Evolutionary conservation across 2,888 invertebrate genomes (phyloP), one percentile per base, ranked within the genome.

Genomic region (Acanthosepion lycidas): DNA sequence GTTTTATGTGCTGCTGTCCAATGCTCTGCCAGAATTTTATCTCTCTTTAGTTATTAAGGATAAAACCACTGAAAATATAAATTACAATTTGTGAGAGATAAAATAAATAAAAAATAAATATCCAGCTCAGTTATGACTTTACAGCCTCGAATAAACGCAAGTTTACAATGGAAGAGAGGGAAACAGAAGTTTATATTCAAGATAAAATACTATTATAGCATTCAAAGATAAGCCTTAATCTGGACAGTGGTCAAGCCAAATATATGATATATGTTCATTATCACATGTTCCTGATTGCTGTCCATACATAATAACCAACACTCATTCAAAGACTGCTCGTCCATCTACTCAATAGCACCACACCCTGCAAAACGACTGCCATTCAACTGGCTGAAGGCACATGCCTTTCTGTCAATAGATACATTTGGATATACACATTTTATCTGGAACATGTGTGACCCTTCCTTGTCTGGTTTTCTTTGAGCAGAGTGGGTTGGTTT

Each of bases 221-320:
- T 78, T 78, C 78, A 78, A 33, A 78, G 78, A 78, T 78, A 78
- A 78, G 33, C 78, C 78, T 18, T 78, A 78, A 78, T 78, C 78
- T 78, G 78, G 33, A 78, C 78, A 78, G 78, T 78, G 78, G 78
- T 78, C 78, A 78, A 78, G 78, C n/a, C 78, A 78, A 78, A 78
- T 78, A n/a, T n/a, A 78, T 78, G 78, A 78, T 78, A 78, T 78
- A 78, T 78, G 78, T 78, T 78, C 23, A 78, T 78, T 78, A 78
- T 78, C 78, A 18, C 78, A 78, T 78, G 78, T 78, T 78, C n/a
- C 78, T n/a, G 78, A 33, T 33, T 78, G 78, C 78, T n/a, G 78
- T 78, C 78, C 78, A 78, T 78, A 78, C 78, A 78, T 33, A 78
- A 78, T 78, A n/a, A 78, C 78, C 78, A 78, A n/a, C n/a, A n/a